Evolutionary conservation across 2,888 invertebrate species (phyloP).

Genomic region (Thecophora atra): DNA sequence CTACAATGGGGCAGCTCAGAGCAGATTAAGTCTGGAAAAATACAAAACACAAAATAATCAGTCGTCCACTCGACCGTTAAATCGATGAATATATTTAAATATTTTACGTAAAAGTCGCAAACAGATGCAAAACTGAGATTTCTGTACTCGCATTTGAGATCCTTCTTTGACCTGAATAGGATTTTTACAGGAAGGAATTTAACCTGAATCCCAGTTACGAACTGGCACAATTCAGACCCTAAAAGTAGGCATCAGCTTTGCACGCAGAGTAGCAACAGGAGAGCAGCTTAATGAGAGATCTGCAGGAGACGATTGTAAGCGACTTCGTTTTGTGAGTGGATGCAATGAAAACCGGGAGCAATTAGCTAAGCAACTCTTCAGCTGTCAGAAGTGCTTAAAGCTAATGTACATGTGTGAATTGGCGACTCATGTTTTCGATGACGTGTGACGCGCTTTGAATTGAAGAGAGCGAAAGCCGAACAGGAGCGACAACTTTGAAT

Average conservation of each 20-base stretch:
- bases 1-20: constrained; percentile 39
- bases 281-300: background rate
- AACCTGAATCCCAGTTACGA: constrained; percentile 23
- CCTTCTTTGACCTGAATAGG: no score
- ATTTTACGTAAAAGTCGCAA: background rate
- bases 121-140: no score
- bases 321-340: constrained; percentile 29
- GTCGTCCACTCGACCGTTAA: constrained; percentile 9
- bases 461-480: background rate
- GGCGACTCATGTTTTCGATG: constrained; percentile 38
- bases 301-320: constrained; percentile 26
- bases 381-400: background rate
- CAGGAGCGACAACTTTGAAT: constrained; percentile 35
- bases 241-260: constrained; percentile 28
- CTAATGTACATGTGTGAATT: constrained; percentile 47
- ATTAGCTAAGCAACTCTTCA: constrained; percentile 21
- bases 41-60: constrained; percentile 1
- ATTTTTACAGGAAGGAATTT: background rate
- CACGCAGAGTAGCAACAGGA: constrained; percentile 8
- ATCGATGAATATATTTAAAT: background rate
- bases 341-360: background rate
- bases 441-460: background rate
- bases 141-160: no score
- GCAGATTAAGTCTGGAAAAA: constrained; percentile 40
- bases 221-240: constrained; percentile 25